A percentile compares a stretch with the other conserved stretches of the same genome.
Evolutionary conservation across 2,797 vertebrate genomes (phyloP).

Genomic region (Zenarchopterus dispar): DNA sequence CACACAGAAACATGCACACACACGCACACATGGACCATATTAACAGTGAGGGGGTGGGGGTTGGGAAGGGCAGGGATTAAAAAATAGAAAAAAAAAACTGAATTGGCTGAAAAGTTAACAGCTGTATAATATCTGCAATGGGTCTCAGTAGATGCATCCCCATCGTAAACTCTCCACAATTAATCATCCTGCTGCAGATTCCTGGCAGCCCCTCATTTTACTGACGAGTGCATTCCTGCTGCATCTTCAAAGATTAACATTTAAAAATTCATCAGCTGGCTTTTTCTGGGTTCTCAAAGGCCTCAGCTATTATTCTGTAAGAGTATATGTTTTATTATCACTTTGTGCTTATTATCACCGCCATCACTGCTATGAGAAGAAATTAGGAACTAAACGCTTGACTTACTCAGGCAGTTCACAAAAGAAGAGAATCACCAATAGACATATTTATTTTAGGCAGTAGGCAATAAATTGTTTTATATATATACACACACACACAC

Average conservation of each 20-base stretch:
- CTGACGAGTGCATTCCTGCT: constrained; percentile 77
- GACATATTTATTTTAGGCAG: constrained; percentile 32
- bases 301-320: constrained; percentile 61
- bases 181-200: constrained; percentile 83
- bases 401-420: constrained; percentile 40
- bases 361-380: constrained; percentile 54
- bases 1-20: constrained; percentile 38
- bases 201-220: constrained; percentile 78
- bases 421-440: constrained; percentile 11
- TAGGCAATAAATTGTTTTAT: constrained; percentile 7
- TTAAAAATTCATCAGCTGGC: constrained; percentile 80
- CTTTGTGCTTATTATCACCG: constrained; percentile 63
- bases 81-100: constrained; percentile 78
- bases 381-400: constrained; percentile 56
- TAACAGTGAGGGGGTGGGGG: constrained; percentile 22
- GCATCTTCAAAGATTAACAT: constrained; percentile 81
- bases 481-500: neutral
- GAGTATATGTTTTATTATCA: constrained; percentile 72
- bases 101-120: constrained; percentile 86
- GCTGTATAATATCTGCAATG: constrained; percentile 85
- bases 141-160: constrained; percentile 81
- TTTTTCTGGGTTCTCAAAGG: constrained; percentile 72
- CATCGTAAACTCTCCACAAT: constrained; percentile 82
- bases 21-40: constrained; percentile 54
- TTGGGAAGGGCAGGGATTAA: constrained; percentile 28